These are phyloP conservation scores for Heliconius hewitsoni DNA, from an alignment of 1,140 invertebrate species.

Conservation along the genomic window DNA sequence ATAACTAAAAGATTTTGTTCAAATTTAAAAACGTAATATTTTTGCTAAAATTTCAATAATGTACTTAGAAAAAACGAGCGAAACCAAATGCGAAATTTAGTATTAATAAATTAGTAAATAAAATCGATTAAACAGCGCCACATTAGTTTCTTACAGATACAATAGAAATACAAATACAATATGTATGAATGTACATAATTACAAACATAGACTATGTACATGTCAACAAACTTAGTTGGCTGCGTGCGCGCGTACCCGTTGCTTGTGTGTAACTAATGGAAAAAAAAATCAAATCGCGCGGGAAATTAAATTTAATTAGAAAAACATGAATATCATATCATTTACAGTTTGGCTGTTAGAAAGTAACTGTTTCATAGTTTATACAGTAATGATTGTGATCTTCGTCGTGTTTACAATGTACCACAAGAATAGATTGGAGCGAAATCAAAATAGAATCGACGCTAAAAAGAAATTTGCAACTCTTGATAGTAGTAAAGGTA, in stretches of 20 bases:
- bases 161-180: neutral
- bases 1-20: too few relatives aligned
- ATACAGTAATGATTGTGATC: slow-evolving; percentile 61
- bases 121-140: neutral
- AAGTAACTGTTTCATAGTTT: slow-evolving; percentile 71
- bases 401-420: slow-evolving; percentile 68
- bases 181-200: neutral
- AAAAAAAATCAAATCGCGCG: slow-evolving; percentile 25
- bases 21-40: too few relatives aligned
- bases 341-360: slow-evolving; percentile 67
- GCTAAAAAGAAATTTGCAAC: slow-evolving; percentile 50
- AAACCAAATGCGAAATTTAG: neutral
- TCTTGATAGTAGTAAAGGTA: slow-evolving; percentile 53
- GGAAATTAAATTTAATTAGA: neutral
- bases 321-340: slow-evolving; percentile 67
- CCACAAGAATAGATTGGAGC: slow-evolving; percentile 69
- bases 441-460: slow-evolving; percentile 58
- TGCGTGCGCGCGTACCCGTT: slow-evolving; percentile 23
- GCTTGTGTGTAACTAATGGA: slow-evolving; percentile 25
- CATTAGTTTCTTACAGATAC: neutral
- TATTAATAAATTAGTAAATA: neutral
- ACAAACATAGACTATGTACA: slow-evolving; percentile 16
- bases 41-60: too few relatives aligned
- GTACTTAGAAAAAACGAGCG: too few relatives aligned
- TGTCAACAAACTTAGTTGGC: slow-evolving; percentile 35